phyloP scores from a whole-genome alignment of 64 coral and sea anemone genomes.

The Hydrozoanthus tunicans region DNA sequence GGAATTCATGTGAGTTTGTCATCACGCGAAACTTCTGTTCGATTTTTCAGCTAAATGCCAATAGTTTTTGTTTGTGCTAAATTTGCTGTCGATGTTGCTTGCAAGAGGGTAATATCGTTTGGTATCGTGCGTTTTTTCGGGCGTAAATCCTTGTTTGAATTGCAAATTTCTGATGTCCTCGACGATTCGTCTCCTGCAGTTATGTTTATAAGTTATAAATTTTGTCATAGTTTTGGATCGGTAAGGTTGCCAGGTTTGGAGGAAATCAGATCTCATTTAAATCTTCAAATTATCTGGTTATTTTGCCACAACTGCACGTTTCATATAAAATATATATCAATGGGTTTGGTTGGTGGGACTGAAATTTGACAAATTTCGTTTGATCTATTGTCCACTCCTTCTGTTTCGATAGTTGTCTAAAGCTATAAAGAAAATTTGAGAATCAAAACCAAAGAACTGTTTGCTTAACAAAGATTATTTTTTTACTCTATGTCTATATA shows the following conservation, averaged over 20 bases:
- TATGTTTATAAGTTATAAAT: background rate
- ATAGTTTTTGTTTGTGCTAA: background rate
- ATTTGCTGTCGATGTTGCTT: background rate
- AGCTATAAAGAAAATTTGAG: too few species aligned
- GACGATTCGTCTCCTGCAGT: background rate
- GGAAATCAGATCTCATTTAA: background rate
- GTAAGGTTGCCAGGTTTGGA: slow-evolving; percentile 11
- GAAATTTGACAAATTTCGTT: too few species aligned
- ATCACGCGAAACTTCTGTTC: background rate
- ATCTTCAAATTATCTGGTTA: background rate
- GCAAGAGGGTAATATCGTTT: background rate
- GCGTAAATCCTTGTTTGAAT: slow-evolving; percentile 26
- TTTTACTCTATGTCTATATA: too few species aligned
- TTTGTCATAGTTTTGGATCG: slow-evolving; percentile 15
- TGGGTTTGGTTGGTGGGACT: too few species aligned
- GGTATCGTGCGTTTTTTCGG: background rate
- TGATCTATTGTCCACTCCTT: too few species aligned
- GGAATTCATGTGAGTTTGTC: background rate
- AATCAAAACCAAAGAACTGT: too few species aligned
- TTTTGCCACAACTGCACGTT: background rate
- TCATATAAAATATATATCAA: background rate
- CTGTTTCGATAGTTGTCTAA: too few species aligned
- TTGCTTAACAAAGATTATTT: too few species aligned
- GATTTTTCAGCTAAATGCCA: background rate
- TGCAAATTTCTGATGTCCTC: background rate